Conservation (phyloP, 92 coral and sea anemone species). For the Isaurus tuberculatus region DNA sequence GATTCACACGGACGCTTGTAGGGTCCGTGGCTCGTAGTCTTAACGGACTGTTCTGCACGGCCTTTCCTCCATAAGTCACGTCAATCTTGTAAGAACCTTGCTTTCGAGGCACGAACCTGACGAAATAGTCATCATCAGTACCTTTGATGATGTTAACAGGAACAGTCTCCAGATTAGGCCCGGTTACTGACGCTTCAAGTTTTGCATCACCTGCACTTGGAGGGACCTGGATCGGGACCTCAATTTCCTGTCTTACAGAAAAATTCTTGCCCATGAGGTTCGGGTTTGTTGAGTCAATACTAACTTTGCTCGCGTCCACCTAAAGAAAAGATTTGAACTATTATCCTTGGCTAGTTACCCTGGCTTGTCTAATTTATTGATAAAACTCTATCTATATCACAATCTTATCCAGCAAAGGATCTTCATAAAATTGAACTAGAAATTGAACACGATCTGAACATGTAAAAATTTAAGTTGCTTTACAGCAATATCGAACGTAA, state of each 20-base stretch:
- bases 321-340: background rate
- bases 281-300: constrained; percentile 59
- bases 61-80: constrained; percentile 76
- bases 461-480: no score
- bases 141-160: constrained; percentile 81
- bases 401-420: no score
- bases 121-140: constrained; percentile 78
- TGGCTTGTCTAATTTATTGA: no score
- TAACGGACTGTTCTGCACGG: constrained; percentile 79
- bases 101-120: constrained; percentile 77
- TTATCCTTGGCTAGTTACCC: no score
- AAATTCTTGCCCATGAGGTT: constrained; percentile 61
- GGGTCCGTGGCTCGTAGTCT: constrained; percentile 67
- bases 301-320: constrained; percentile 85
- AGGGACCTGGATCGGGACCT: constrained; percentile 88
- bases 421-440: no score
- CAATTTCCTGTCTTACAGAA: constrained; percentile 83
- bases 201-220: constrained; percentile 92
- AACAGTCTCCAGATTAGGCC: constrained; percentile 78
- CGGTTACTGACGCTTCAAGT: constrained; percentile 79
- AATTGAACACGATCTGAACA: no score
- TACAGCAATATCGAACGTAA: no score
- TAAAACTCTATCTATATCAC: no score
- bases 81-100: constrained; percentile 69
- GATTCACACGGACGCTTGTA: constrained; percentile 67